Conservation (phyloP, 2,797 vertebrate species). For the Denticeps clupeoides region DNA sequence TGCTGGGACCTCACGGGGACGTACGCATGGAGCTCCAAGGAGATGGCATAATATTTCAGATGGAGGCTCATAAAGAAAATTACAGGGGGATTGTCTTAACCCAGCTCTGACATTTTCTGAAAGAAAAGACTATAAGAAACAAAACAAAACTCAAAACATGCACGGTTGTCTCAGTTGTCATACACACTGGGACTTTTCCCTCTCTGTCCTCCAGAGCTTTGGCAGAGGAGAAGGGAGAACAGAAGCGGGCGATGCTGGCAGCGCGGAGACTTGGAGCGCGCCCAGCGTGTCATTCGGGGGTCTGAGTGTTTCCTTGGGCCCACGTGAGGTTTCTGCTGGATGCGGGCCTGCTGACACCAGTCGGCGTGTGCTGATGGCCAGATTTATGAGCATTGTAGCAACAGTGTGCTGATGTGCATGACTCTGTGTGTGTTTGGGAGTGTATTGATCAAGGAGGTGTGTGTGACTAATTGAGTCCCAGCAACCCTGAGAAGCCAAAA, state of each 20-base stretch:
- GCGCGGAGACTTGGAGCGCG: constrained; percentile 31
- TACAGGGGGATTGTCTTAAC: background rate
- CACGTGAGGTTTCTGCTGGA: constrained; percentile 4
- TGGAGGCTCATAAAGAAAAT: constrained; percentile 16
- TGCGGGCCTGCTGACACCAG: constrained; percentile 4
- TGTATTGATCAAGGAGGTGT: background rate
- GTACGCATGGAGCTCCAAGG: constrained; percentile 12
- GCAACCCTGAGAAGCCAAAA: too few species aligned
- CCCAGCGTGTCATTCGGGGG: constrained; percentile 22
- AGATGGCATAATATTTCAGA: constrained; percentile 9
- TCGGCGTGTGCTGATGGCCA: background rate
- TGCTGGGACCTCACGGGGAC: constrained; percentile 8
- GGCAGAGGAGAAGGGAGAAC: constrained; percentile 33
- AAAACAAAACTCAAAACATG: constrained; percentile 55
- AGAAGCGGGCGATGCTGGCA: constrained; percentile 37
- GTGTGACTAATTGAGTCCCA: background rate
- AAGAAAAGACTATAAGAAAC: too few species aligned
- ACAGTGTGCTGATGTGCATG: background rate
- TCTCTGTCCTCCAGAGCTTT: constrained; percentile 31
- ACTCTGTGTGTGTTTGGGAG: background rate
- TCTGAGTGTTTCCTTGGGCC: constrained; percentile 10
- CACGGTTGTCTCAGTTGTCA: constrained; percentile 45
- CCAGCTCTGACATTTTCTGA: too few species aligned
- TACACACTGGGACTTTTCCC: constrained; percentile 30
- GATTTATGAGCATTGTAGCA: background rate